phyloP scores from a whole-genome alignment of 2,797 vertebrate species.

The Cynodonichthys magdalenae region DNA sequence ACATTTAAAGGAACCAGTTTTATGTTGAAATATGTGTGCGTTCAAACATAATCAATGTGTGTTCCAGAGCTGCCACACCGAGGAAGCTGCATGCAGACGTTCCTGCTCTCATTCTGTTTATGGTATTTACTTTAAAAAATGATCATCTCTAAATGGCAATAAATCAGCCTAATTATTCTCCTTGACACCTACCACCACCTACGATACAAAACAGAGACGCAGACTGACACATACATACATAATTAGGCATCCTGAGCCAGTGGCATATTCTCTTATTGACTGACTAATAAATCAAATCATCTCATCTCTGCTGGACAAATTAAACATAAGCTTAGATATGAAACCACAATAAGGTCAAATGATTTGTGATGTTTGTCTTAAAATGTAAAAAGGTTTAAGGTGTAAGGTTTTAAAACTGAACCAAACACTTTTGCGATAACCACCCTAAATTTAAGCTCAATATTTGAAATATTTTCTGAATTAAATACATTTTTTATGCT shows the following conservation, averaged over 20 bases:
- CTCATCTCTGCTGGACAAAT: not conserved
- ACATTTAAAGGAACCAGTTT: not conserved
- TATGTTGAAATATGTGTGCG: not conserved
- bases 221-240: not conserved
- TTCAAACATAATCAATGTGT: not conserved
- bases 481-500: too few species aligned
- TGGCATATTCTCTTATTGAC: not conserved
- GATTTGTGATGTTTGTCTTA: not conserved
- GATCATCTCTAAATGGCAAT: not conserved
- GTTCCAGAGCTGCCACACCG: not conserved
- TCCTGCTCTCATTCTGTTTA: not conserved
- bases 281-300: not conserved
- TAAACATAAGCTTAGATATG: not conserved
- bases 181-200: not conserved
- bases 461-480: too few species aligned
- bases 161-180: not conserved
- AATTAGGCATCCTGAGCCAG: not conserved
- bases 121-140: not conserved
- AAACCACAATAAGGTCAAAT: too few species aligned
- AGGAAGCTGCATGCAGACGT: not conserved
- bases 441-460: too few species aligned
- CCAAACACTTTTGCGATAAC: too few species aligned
- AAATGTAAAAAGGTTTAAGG: not conserved
- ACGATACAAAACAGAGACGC: not conserved
- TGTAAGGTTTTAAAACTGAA: too few species aligned